These are phyloP conservation scores for Chydorus sphaericus DNA, from an alignment of 2,888 invertebrate species.

Conservation along the genomic window DNA sequence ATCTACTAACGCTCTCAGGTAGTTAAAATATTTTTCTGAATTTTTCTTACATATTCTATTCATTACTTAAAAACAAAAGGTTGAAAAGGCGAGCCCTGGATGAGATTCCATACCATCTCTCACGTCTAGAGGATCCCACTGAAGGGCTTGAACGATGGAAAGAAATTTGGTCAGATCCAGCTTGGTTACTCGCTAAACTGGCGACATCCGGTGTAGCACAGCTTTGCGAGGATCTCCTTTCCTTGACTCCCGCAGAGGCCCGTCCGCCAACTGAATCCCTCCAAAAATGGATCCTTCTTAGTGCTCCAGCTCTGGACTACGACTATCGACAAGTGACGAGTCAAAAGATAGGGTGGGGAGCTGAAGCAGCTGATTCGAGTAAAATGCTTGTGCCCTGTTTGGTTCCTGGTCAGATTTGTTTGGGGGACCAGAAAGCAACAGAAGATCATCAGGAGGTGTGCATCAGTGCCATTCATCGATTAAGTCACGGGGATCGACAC, in stretches of 20 bases:
- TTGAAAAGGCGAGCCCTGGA: constrained; percentile 46
- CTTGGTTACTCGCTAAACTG: neutral
- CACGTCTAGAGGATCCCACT: constrained; percentile 36
- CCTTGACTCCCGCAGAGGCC: neutral
- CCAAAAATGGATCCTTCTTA: constrained; percentile 50
- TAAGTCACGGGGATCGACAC: neutral
- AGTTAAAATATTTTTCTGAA: constrained; percentile 3
- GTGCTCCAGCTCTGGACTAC: constrained; percentile 56
- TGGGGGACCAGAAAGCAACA: neutral
- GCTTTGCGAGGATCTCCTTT: constrained; percentile 56
- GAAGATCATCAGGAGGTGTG: neutral
- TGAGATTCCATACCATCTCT: constrained; percentile 65
- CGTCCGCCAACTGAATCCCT: neutral
- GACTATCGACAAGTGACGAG: constrained; percentile 72
- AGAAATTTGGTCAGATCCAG: constrained; percentile 1
- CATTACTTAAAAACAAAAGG: neutral
- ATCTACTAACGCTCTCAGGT: neutral
- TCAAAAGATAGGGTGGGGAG: constrained; percentile 38
- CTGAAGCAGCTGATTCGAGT: constrained; percentile 18
- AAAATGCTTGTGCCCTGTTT: constrained; percentile 15
- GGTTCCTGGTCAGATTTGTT: constrained; percentile 8
- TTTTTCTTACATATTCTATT: constrained; percentile 21
- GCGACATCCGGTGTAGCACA: constrained; percentile 17
- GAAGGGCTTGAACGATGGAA: neutral
- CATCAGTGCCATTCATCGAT: constrained; percentile 7